These are phyloP conservation scores for Chauna torquata DNA, from an alignment of 2,113 vertebrate genomes.

Conservation along the genomic window DNA sequence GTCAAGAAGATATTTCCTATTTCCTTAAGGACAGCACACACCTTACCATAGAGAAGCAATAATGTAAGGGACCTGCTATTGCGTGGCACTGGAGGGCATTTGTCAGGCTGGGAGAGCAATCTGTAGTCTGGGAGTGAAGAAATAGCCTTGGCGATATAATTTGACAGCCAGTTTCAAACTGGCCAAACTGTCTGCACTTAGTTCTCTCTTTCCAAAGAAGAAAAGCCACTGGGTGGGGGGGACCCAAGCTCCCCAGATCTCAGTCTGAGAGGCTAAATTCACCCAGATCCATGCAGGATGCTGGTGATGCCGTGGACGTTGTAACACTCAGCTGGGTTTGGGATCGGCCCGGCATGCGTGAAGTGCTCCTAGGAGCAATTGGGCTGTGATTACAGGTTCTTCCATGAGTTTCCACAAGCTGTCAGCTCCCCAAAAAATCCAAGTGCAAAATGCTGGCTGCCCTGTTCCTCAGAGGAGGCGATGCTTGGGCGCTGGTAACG, in stretches of 20 bases:
- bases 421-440: not conserved
- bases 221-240: not conserved
- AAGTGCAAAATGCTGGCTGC: accelerated
- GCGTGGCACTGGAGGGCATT: not conserved
- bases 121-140: not conserved
- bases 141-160: not conserved
- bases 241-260: not conserved
- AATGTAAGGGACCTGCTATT: not conserved
- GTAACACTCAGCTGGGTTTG: not conserved
- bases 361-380: not conserved
- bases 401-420: not conserved
- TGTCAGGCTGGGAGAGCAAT: not conserved
- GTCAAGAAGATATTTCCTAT: not conserved
- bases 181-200: not conserved
- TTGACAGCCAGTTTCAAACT: not conserved
- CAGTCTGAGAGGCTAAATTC: not conserved
- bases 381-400: not conserved
- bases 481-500: not conserved
- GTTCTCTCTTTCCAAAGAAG: not conserved
- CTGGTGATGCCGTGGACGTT: not conserved
- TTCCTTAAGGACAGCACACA: not conserved
- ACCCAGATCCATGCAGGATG: not conserved
- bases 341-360: not conserved
- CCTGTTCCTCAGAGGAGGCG: not conserved
- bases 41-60: not conserved